Evolutionary conservation across 2,888 invertebrate genomes (phyloP).

Genomic region (Plebejus argus): DNA sequence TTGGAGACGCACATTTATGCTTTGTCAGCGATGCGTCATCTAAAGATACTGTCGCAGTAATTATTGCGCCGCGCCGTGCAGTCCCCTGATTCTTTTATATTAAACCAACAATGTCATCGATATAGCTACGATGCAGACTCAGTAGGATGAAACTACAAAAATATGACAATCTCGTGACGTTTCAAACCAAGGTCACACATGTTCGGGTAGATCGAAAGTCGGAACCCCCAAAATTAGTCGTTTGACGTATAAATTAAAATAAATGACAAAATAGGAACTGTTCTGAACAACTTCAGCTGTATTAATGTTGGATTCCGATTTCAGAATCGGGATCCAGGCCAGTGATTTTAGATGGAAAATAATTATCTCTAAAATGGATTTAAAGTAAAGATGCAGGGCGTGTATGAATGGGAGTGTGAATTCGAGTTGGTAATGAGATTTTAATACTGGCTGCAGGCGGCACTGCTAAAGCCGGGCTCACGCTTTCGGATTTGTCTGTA

Average conservation of each 20-base stretch:
- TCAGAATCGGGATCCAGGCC: not conserved
- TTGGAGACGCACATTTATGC: not conserved
- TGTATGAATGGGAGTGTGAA: slow-evolving; percentile 17
- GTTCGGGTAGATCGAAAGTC: no score
- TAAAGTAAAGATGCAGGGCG: slow-evolving; percentile 13
- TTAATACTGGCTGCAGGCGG: slow-evolving; percentile 34
- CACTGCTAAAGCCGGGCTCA: slow-evolving; percentile 1
- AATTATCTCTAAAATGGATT: slow-evolving; percentile 16
- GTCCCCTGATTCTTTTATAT: not conserved
- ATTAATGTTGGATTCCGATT: no score
- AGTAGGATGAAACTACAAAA: no score
- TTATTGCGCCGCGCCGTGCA: not conserved
- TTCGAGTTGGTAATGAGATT: slow-evolving; percentile 35
- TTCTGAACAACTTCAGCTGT: not conserved
- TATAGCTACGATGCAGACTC: no score
- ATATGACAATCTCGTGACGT: no score
- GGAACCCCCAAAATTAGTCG: no score
- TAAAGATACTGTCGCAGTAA: slow-evolving; percentile 15
- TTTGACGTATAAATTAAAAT: no score
- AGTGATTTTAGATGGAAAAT: not conserved
- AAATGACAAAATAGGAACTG: no score
- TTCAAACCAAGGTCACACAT: no score
- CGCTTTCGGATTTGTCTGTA: not conserved
- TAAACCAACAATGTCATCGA: not conserved
- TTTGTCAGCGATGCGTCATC: slow-evolving; percentile 1